Evolutionary conservation across 2,797 vertebrate species (phyloP).

Genomic region (Darevskia nairensis): DNA sequence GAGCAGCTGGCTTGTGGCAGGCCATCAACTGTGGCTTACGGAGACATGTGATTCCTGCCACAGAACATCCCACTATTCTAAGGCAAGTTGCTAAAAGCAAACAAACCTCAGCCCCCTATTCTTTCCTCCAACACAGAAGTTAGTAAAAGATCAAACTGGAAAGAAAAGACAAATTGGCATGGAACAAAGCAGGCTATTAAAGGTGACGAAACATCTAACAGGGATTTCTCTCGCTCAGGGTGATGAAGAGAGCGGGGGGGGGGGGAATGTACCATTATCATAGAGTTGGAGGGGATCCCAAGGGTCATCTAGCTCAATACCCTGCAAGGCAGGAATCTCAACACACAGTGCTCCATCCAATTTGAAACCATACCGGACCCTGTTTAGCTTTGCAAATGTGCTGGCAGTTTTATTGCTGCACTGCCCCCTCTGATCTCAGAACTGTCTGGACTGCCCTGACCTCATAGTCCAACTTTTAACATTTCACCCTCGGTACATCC

Average conservation of each 20-base stretch:
- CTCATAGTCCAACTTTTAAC: slow-evolving; percentile 20
- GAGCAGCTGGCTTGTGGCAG: no score
- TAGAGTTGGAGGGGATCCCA: no score
- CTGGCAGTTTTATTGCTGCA: no score
- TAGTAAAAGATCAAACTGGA: slow-evolving; percentile 31
- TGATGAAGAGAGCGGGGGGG: slow-evolving; percentile 5
- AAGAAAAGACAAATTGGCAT: neutral
- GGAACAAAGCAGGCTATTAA: slow-evolving; percentile 16
- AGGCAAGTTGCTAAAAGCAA: neutral
- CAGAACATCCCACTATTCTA: neutral
- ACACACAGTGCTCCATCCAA: no score
- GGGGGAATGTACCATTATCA: neutral
- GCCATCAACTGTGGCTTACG: no score
- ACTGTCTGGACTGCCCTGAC: slow-evolving; percentile 47
- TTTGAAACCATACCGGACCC: no score
- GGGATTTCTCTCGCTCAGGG: neutral
- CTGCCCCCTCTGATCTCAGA: slow-evolving; percentile 10
- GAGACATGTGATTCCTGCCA: neutral
- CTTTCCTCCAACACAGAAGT: neutral
- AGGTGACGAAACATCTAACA: slow-evolving; percentile 53
- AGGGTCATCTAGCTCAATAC: no score
- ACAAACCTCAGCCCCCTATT: neutral
- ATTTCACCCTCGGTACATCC: slow-evolving; percentile 23
- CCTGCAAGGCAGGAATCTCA: no score
- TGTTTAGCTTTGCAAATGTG: no score